These are phyloP conservation scores for Tauraco erythrolophus DNA, from an alignment of 2,113 vertebrate genomes.

Conservation along the genomic window DNA sequence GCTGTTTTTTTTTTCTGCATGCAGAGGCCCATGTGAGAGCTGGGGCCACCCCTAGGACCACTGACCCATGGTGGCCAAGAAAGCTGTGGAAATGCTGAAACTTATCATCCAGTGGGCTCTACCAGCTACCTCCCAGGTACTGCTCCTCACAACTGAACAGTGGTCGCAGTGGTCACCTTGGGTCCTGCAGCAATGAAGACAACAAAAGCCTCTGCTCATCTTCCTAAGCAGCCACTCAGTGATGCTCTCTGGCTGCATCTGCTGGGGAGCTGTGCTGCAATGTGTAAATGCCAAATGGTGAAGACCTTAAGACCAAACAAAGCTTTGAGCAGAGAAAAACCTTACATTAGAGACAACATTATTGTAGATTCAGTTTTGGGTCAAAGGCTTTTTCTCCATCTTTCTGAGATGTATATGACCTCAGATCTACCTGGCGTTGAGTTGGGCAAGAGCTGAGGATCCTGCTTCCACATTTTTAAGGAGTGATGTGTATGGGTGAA, in stretches of 20 bases:
- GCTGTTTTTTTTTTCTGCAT: neutral
- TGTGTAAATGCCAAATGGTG: neutral
- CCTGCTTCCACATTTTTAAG: neutral
- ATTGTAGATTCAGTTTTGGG: neutral
- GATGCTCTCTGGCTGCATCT: neutral
- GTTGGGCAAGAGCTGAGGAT: neutral
- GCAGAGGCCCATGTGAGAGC: neutral
- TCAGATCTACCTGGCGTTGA: neutral
- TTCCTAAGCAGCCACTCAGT: neutral
- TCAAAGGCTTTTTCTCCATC: neutral
- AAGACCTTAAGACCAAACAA: neutral
- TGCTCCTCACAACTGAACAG: neutral
- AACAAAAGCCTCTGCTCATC: neutral
- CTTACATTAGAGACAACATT: neutral
- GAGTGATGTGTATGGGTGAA: neutral
- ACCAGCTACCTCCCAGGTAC: neutral
- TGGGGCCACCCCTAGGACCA: neutral
- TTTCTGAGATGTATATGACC: neutral
- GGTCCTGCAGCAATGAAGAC: neutral
- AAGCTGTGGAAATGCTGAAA: neutral
- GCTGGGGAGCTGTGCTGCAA: neutral
- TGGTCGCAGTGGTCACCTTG: neutral
- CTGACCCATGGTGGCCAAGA: neutral
- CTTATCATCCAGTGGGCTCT: neutral
- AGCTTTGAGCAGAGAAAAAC: neutral